Evolutionary conservation across 2,797 vertebrate genomes (phyloP).

Genomic region (Mallotus villosus): DNA sequence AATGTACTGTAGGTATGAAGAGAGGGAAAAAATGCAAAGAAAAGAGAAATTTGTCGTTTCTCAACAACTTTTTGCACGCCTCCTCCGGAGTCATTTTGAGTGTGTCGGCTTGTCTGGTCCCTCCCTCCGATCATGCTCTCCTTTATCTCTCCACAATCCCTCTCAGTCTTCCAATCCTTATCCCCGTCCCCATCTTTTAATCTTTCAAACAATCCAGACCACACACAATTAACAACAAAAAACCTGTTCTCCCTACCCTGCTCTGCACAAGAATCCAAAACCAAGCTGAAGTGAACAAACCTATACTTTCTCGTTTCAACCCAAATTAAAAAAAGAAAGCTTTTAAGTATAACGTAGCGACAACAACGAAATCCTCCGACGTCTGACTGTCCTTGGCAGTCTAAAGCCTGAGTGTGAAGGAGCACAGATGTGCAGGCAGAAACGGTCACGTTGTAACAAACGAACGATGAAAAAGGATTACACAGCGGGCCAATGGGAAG

Average conservation of each 20-base stretch:
- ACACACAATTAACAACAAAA: not conserved
- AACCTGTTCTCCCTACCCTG: slow-evolving; percentile 29
- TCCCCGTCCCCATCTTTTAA: slow-evolving; percentile 20
- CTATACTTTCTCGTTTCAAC: slow-evolving; percentile 18
- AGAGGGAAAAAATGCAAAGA: slow-evolving; percentile 41
- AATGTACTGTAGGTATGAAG: no score
- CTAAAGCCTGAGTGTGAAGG: slow-evolving; percentile 32
- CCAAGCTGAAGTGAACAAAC: slow-evolving; percentile 25
- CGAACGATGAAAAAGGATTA: slow-evolving; percentile 36
- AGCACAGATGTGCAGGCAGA: slow-evolving; percentile 31
- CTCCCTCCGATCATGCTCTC: slow-evolving; percentile 64
- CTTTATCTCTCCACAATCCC: slow-evolving; percentile 67
- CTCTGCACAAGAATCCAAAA: slow-evolving; percentile 12
- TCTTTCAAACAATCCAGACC: slow-evolving; percentile 5
- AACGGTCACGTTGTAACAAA: slow-evolving; percentile 20
- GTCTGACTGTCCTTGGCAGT: not conserved
- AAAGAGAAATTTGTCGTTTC: not conserved
- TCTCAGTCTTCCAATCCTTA: slow-evolving; percentile 1
- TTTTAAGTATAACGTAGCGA: not conserved
- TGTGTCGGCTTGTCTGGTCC: slow-evolving; percentile 58
- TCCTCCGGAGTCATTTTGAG: slow-evolving; percentile 62
- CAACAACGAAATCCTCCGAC: not conserved
- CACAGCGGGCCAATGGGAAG: slow-evolving; percentile 15
- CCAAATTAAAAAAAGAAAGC: not conserved
- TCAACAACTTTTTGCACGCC: slow-evolving; percentile 8